phyloP scores from a whole-genome alignment of 2,888 invertebrate species.

The Cremastobaeus sp. region DNA sequence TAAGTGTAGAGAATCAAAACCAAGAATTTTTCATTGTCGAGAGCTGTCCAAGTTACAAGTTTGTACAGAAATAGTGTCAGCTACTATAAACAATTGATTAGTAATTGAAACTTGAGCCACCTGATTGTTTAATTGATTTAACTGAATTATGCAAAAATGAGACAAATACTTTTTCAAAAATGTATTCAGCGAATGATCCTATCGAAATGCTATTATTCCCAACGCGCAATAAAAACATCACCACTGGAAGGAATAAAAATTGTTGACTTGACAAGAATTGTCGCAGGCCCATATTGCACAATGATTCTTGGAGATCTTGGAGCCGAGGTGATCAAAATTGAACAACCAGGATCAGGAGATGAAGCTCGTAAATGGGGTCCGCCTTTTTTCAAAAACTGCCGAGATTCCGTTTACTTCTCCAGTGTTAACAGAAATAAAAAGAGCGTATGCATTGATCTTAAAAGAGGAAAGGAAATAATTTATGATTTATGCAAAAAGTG shows the following conservation, averaged over 20 bases:
- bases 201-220: slow-evolving; percentile 25
- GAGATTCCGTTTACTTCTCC: slow-evolving; percentile 89
- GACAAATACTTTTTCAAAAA: no score
- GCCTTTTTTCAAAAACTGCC: slow-evolving; percentile 84
- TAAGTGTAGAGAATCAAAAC: no score
- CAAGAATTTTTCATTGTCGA: no score
- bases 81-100: no score
- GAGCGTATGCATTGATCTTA: slow-evolving; percentile 92
- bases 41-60: no score
- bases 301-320: slow-evolving; percentile 96
- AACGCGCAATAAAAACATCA: slow-evolving; percentile 73
- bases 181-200: no score
- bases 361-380: slow-evolving; percentile 96
- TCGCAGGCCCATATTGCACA: slow-evolving; percentile 96
- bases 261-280: slow-evolving; percentile 89
- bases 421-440: slow-evolving; percentile 96
- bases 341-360: slow-evolving; percentile 89
- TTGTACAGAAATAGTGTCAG: no score
- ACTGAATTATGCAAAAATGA: no score
- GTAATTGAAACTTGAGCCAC: no score
- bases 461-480: slow-evolving; percentile 84
- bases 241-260: slow-evolving; percentile 86
- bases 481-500: slow-evolving; percentile 86
- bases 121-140: no score
- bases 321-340: slow-evolving; percentile 95